Evolutionary conservation across 1,140 invertebrate species (phyloP), one percentile per base, ranked within the genome.

Genomic region (Anadara kagoshimensis): DNA sequence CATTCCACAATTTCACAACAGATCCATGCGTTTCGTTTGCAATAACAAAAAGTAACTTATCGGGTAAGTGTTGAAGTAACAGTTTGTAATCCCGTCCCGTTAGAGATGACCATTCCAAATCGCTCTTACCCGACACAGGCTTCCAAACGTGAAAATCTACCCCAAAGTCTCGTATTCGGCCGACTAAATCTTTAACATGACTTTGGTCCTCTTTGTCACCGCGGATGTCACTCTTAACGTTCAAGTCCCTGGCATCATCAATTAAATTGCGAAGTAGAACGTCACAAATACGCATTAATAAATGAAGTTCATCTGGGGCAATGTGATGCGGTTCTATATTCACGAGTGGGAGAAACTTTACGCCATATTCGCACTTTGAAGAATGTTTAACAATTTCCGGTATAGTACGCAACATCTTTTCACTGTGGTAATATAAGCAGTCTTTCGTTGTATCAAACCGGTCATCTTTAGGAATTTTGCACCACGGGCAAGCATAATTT

Each of bases 221-320:
- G 10, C 43, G 36, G 20, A 41, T 41, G 10, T 43, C 7, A n/a
- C n/a, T n/a, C n/a, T n/a, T n/a, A 20, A n/a, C 58, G 58, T 61
- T 41, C 20, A 43, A 12, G n/a, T 44, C 58, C 20, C 20, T 61
- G 20, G 43, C 36, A 41, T 61, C 58, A n/a, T 61, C 58, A 43
- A 61, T 61, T 20, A 61, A 16, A 41, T 61, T 61, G 5, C 36
- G 10, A 26, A 58, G 29, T 12, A 58, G 29, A 11, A 58, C 56
- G 29, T 58, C 56, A 41, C 22, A 58, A 22, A 58, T 58, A 26
- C 29, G 22, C 56, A 58, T 10, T 24, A 56, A 8, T 56, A 56
- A 24, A 56, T 56, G 53, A 11, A 58, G 26, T n/a, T 58, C 56
- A 26, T 58, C 56, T 29, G 56, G 56, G 8, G 29, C 29, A 29